Evolutionary conservation across 2,113 vertebrate species (phyloP).

Genomic region (Numenius arquata): DNA sequence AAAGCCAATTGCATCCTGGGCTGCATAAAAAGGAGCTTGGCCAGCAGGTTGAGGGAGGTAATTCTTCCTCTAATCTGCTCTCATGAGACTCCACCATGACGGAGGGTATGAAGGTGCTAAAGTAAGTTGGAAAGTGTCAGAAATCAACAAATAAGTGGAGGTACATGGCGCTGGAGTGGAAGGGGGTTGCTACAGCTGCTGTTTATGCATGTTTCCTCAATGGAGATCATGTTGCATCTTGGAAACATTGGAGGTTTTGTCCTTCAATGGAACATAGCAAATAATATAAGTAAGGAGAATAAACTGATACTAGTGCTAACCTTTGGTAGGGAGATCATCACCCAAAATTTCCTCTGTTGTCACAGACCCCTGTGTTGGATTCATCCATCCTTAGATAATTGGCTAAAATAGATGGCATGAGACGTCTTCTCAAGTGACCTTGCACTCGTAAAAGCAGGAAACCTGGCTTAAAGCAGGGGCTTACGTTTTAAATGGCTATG

Average conservation of each 20-base stretch:
- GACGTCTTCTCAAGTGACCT: neutral
- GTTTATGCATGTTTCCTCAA: neutral
- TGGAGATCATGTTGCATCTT: neutral
- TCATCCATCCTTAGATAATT: neutral
- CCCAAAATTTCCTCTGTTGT: neutral
- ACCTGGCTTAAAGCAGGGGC: slow-evolving; percentile 2
- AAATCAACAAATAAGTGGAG: neutral
- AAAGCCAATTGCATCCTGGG: neutral
- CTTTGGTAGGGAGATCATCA: neutral
- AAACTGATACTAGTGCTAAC: neutral
- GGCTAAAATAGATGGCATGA: slow-evolving; percentile 2
- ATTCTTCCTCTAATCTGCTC: neutral
- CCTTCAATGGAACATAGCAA: neutral
- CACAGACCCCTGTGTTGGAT: neutral
- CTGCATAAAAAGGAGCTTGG: neutral
- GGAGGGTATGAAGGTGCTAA: neutral
- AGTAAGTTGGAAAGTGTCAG: neutral
- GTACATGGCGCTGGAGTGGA: neutral
- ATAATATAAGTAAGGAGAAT: neutral
- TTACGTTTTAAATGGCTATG: neutral
- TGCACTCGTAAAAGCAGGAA: slow-evolving; percentile 31
- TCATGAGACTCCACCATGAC: neutral
- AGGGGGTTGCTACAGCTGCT: neutral
- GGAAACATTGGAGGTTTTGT: neutral
- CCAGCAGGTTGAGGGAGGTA: neutral